A percentile compares a stretch with the other conserved stretches of the same genome.
These are phyloP conservation scores for Vespertilio murinus DNA, from an alignment of 2,797 vertebrate species.

Conservation along the genomic window DNA sequence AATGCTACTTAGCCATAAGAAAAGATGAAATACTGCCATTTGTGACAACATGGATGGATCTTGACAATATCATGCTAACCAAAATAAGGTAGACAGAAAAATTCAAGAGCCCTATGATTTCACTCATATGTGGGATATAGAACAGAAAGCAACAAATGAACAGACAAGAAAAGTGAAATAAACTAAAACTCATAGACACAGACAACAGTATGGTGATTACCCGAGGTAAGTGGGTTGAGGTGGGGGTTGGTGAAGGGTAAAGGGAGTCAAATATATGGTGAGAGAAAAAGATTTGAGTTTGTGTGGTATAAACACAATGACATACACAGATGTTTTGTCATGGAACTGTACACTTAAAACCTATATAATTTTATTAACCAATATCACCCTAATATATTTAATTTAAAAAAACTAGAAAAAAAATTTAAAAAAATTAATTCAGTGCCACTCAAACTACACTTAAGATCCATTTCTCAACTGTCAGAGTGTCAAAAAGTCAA, in stretches of 20 bases:
- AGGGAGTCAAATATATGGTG: background rate
- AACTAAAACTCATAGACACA: background rate
- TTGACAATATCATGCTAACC: background rate
- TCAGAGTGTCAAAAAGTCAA: background rate
- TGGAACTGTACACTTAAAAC: background rate
- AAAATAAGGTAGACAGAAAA: background rate
- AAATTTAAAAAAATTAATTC: background rate
- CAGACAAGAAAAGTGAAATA: background rate
- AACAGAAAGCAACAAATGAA: background rate
- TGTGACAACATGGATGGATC: background rate
- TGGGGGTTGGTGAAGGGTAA: background rate
- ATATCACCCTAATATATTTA: background rate
- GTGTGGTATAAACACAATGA: background rate
- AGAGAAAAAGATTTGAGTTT: background rate
- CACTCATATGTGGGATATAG: background rate
- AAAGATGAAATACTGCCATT: background rate
- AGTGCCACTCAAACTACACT: background rate
- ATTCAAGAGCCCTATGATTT: background rate
- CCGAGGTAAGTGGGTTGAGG: background rate
- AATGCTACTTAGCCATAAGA: background rate
- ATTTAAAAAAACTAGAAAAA: background rate
- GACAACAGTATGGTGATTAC: background rate
- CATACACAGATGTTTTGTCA: background rate
- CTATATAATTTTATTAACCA: background rate
- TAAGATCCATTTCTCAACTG: background rate